Base-by-base conservation (phyloP, 2,113 vertebrate species). In the Eptesicus fuscus region DNA sequence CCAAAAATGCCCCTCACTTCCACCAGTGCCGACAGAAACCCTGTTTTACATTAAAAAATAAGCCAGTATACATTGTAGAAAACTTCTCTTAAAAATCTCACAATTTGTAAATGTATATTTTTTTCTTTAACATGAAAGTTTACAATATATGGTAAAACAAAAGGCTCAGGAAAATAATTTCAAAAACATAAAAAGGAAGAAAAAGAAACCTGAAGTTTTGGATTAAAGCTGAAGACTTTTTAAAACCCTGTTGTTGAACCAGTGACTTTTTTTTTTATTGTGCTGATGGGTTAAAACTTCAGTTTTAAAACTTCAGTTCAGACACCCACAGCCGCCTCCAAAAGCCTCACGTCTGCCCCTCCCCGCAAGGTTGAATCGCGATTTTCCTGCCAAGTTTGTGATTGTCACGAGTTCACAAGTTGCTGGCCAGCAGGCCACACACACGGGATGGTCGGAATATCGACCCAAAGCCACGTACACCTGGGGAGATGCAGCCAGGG, bases 71-170 rank as follows among this genome's bases (percentile, higher is more conserved):
- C 99, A 98, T 99, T 98, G 99, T 99, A 99, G 99, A 99, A 99
- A 99, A 99, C 99, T 99, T 99, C 98, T 99, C 99, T 99, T 99
- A 99, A 99, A 99, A 99, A 99, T 99, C 99, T 99, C 99, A 99
- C 99, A 99, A 99, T 98, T 98, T 99, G 99, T 99, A 99, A 99
- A 99, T 98, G 99, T 99, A 99, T 98, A 98, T 98, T 98, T 99
- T 99, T 99, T 98, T 98, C 98, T 99, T 99, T 99, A 98, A 99
- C 99, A 98, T 98, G 99, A 99, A 99, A 99, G 99, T 99, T 99
- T 99, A 99, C 98, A 99, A 99, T 98, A 98, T 98, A 98, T 71
- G 98, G 98, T 99, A 98, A 99, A 99, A 98, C 98, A 98, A 99
- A 99, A 99, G 99, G 99, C 99, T 99, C 99, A 99, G 99, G 99